A percentile compares a stretch with the other conserved stretches of the same genome.
Conservation (phyloP, 1,140 invertebrate species). For the Sipha flava region DNA sequence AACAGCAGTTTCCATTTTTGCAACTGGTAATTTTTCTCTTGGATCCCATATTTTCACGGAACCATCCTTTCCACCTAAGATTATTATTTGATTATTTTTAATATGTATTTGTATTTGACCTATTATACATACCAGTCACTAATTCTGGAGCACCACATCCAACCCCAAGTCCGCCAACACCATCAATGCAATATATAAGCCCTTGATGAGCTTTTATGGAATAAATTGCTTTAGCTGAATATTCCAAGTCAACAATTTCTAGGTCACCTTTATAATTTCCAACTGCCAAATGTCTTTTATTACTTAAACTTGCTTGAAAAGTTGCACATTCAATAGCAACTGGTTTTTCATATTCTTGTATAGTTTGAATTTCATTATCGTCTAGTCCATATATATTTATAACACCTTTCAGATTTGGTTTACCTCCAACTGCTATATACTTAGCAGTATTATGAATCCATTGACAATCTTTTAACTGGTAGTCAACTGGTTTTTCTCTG, state of each 20-base stretch:
- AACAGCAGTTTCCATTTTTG: slow-evolving; percentile 68
- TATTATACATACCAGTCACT: slow-evolving; percentile 74
- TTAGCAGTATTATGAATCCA: slow-evolving; percentile 91
- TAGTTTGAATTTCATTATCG: slow-evolving; percentile 58
- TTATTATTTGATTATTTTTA: background rate
- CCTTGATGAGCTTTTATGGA: slow-evolving; percentile 72
- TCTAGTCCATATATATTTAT: slow-evolving; percentile 80
- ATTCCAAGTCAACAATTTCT: slow-evolving; percentile 74
- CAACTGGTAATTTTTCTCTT: slow-evolving; percentile 82
- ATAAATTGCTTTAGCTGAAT: slow-evolving; percentile 63
- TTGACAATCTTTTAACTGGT: slow-evolving; percentile 82
- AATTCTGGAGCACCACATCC: slow-evolving; percentile 89
- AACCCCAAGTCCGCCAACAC: slow-evolving; percentile 71
- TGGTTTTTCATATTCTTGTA: slow-evolving; percentile 66
- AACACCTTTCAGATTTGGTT: slow-evolving; percentile 72
- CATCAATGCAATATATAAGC: slow-evolving; percentile 90
- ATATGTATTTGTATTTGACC: background rate
- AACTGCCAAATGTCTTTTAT: slow-evolving; percentile 73
- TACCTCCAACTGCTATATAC: slow-evolving; percentile 77
- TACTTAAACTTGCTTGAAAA: slow-evolving; percentile 75
- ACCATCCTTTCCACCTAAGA: slow-evolving; percentile 46
- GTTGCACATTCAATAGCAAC: slow-evolving; percentile 86
- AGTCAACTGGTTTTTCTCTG: slow-evolving; percentile 71
- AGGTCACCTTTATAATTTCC: slow-evolving; percentile 84
- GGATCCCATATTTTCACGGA: slow-evolving; percentile 93